Base-by-base conservation (phyloP, 2,797 vertebrate species). In the Arrhamphus sclerolepis region DNA sequence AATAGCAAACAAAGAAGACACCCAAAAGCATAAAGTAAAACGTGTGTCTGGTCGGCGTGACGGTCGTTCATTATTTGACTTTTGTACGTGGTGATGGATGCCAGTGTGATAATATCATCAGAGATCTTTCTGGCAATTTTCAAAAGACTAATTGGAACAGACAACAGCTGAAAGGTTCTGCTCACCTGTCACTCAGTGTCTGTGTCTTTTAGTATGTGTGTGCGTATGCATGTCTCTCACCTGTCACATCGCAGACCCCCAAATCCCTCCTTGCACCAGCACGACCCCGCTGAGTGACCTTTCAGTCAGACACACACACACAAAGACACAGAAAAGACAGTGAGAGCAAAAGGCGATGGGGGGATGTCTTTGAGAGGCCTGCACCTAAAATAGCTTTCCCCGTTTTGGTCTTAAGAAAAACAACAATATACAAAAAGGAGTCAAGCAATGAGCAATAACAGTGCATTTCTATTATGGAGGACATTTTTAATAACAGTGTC, bases 261-360 rank as follows among this genome's bases (percentile, higher is more conserved):
- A 55, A 94, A 98, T 64, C 97, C 96, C 81, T 88, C 82, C 91
- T 95, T 98, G 91, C 97, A 99, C 72, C 83, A 87, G 80, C 98
- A 99, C 60, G 93, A 96, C 72, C 98, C 98, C 59, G 94, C 93
- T 55, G 90, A 81, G 83, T 94, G 80, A 55, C 83, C 97, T 98
- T 90, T 85, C 89, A 85, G 66, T 89, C 79, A 89, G 62, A 73
- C 26, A 75, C 62, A 74, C 29, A 62, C 10, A 72, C n/a, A n/a
- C n/a, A n/a, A 0, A 49, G 10, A 72, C 26, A 76, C 47, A 64
- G 17, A 78, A 54, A 66, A 5, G 60, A n/a, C n/a, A n/a, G n/a
- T n/a, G n/a, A 22, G 48, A 51, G 50, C 38, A 11, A 7, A n/a
- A 66, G 34, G 14, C 11, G n/a, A 65, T 58, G 71, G 20, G 40